These are phyloP conservation scores for Florisuga fusca DNA, from an alignment of 2,797 vertebrate genomes.

Conservation along the genomic window DNA sequence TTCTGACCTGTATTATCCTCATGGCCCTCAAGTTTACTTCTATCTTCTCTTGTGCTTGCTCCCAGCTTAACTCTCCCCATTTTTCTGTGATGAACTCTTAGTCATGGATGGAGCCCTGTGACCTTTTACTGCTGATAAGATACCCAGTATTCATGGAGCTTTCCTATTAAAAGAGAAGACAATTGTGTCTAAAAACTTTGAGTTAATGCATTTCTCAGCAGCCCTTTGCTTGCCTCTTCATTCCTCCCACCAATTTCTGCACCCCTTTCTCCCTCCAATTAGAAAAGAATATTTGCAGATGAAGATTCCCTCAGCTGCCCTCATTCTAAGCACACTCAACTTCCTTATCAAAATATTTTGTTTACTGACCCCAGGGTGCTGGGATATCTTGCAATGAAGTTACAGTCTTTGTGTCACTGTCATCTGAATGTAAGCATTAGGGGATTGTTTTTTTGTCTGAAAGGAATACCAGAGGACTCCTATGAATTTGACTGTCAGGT, in stretches of 20 bases:
- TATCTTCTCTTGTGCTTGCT: not conserved
- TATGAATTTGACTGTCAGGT: not conserved
- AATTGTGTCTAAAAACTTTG: not conserved
- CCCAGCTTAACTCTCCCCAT: not conserved
- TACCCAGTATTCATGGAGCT: not conserved
- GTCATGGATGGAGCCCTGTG: not conserved
- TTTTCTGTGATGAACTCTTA: not conserved
- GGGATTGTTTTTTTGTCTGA: not conserved
- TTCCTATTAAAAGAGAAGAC: not conserved
- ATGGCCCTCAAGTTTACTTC: not conserved
- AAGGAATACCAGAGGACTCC: not conserved
- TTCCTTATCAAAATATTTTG: not conserved
- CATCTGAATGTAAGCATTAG: not conserved
- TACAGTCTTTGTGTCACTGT: not conserved
- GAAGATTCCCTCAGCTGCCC: not conserved
- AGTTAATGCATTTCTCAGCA: not conserved
- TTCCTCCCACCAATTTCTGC: not conserved
- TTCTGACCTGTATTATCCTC: not conserved
- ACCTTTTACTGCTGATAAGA: not conserved
- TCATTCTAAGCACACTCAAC: not conserved
- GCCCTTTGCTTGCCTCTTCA: not conserved
- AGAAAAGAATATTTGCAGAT: not conserved
- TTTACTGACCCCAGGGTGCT: not conserved
- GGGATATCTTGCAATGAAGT: not conserved
- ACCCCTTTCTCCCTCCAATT: fast-evolving